These are phyloP conservation scores for Eulemur mongoz DNA, from an alignment of 2,797 vertebrate species.

Conservation along the genomic window DNA sequence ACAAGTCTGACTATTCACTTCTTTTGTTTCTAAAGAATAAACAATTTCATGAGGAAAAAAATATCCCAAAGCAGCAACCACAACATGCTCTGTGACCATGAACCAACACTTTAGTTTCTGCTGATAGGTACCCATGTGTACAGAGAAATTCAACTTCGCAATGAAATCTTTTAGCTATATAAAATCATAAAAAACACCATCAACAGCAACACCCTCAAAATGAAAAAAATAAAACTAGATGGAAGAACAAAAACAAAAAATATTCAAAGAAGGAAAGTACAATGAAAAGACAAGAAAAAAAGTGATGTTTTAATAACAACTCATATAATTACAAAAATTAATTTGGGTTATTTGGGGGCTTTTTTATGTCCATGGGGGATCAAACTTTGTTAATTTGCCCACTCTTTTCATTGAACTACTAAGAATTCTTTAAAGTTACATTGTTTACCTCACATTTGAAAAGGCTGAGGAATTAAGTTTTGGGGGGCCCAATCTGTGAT, in stretches of 20 bases:
- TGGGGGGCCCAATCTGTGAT: background rate
- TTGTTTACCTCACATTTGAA: background rate
- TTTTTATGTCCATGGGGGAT: background rate
- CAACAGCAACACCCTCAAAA: background rate
- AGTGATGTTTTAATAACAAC: background rate
- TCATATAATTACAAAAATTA: conserved; percentile 7
- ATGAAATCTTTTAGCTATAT: background rate
- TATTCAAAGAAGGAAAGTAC: background rate
- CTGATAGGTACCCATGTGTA: background rate
- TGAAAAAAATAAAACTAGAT: background rate
- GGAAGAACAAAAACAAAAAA: conserved; percentile 35
- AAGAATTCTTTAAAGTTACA: background rate
- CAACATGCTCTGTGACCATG: background rate
- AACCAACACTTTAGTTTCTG: background rate
- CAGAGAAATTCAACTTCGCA: background rate
- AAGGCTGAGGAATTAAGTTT: background rate
- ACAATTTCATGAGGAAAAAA: background rate
- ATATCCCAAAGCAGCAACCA: background rate
- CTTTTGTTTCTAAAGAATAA: conserved; percentile 19
- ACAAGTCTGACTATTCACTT: background rate
- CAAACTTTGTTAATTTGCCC: conserved; percentile 10
- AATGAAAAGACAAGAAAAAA: background rate
- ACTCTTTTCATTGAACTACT: background rate
- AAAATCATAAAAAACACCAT: background rate
- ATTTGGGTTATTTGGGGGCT: conserved; percentile 1